Base-by-base conservation (phyloP, 2,888 invertebrate genomes). In the Antitype chi region DNA sequence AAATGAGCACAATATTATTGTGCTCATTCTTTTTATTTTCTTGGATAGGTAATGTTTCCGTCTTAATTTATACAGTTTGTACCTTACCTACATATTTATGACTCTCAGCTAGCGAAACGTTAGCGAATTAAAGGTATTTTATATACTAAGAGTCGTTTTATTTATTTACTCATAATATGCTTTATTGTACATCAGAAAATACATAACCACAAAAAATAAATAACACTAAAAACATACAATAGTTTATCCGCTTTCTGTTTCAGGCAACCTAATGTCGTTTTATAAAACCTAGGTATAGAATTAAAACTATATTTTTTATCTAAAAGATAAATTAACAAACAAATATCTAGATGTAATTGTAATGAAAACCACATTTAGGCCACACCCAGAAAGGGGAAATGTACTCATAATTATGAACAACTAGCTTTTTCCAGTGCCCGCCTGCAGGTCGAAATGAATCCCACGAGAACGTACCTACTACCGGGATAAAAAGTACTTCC, bases 1-100 rank as follows among this genome's bases (percentile, higher is more conserved):
- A 47, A 60, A 64, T 47, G n/a, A n/a, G n/a, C n/a, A n/a, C n/a
- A n/a, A n/a, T n/a, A n/a, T n/a, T n/a, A 72, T 72, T 52, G 17
- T 59, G 13, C 15, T 25, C 63, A 13, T 63, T 64, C 25, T 47
- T 64, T 73, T 68, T 25, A 60, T 15, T 55, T 49, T 60, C 49
- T 80, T 15, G 23, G 2, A 13, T 52, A 66, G n/a, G 23, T 38
- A 23, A 60, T 28, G 9, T 53, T 47, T 79, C 23, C 17, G 1
- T 49, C 15, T 79, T 79, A 71, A 62, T 63, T 52, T 52, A 55
- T 55, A 63, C 55, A 57, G 55, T 57, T 57, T 38, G 7, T 38
- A 15, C 17, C 13, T 7, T 49, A 49, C n/a, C 38, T 68, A 9
- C 49, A 78, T 55, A 75, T 53, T 78, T 49, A 69, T 57, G 28